Evolutionary conservation across 2,113 vertebrate species (phyloP).

Genomic region (Leptosomus discolor): DNA sequence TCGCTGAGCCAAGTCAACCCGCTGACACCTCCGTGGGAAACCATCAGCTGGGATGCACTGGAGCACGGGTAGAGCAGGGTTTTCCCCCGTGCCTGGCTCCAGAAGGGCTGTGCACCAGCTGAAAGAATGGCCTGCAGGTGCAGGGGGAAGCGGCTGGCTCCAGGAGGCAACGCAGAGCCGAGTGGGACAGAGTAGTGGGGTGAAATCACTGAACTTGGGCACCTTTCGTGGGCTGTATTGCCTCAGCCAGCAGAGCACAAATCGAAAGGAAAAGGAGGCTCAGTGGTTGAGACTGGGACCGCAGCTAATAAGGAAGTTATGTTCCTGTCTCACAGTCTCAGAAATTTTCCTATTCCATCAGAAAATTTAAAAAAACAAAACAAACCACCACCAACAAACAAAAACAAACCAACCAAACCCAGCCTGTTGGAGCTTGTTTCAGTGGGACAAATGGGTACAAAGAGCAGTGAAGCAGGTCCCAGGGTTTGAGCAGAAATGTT

Average conservation of each 20-base stretch:
- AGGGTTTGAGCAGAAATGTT: not conserved
- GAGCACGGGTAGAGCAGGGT: rapidly evolving
- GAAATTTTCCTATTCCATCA: not conserved
- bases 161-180: not conserved
- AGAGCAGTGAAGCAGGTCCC: not conserved
- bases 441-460: not conserved
- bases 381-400: too few relatives aligned
- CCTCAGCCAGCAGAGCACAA: not conserved
- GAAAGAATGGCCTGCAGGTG: rapidly evolving
- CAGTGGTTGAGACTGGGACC: rapidly evolving
- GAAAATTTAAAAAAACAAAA: too few relatives aligned
- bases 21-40: not conserved
- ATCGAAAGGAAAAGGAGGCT: not conserved
- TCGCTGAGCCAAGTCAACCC: not conserved
- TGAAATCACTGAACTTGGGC: not conserved
- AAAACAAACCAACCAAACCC: not conserved
- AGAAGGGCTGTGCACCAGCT: too few relatives aligned
- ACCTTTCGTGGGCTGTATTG: not conserved
- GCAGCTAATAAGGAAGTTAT: not conserved
- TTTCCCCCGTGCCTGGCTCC: not conserved
- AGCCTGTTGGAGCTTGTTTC: not conserved
- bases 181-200: not conserved
- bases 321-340: not conserved
- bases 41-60: not conserved
- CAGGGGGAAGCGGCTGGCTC: not conserved